Conservation (phyloP, 2,888 invertebrate species). For the Hipparchia semele region DNA sequence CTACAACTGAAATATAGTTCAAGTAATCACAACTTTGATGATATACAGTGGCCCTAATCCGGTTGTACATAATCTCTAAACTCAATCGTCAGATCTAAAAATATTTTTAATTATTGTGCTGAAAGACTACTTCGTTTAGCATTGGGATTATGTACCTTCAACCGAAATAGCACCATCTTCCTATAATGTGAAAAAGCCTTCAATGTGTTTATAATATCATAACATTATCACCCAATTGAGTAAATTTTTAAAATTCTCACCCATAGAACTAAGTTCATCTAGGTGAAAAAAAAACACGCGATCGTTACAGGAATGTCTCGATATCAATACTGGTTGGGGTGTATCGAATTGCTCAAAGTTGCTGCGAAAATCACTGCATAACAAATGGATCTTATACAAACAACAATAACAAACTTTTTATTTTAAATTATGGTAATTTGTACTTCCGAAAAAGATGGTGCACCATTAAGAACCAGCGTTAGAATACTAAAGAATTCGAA, state of each 20-base stretch:
- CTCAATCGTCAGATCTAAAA: no score
- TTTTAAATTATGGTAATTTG: no score
- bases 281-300: slow-evolving; percentile 64
- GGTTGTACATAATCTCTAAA: no score
- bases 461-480: no score
- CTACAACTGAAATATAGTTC: no score
- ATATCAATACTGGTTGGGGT: slow-evolving; percentile 69
- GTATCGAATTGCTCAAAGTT: slow-evolving; percentile 41
- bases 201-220: slow-evolving; percentile 36
- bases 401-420: no score
- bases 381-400: neutral
- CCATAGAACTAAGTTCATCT: slow-evolving; percentile 56
- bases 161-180: neutral
- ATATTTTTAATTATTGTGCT: no score
- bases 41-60: no score
- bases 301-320: slow-evolving; percentile 76
- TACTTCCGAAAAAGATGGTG: neutral
- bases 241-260: slow-evolving; percentile 59
- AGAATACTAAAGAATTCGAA: neutral
- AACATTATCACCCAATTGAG: slow-evolving; percentile 77
- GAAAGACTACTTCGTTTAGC: no score
- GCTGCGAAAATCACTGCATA: slow-evolving; percentile 7
- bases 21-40: neutral
- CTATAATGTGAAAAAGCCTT: neutral
- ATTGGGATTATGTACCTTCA: no score